These are phyloP conservation scores for Euphonia xanthogaster DNA, from an alignment of 2,797 vertebrate species.

Conservation along the genomic window DNA sequence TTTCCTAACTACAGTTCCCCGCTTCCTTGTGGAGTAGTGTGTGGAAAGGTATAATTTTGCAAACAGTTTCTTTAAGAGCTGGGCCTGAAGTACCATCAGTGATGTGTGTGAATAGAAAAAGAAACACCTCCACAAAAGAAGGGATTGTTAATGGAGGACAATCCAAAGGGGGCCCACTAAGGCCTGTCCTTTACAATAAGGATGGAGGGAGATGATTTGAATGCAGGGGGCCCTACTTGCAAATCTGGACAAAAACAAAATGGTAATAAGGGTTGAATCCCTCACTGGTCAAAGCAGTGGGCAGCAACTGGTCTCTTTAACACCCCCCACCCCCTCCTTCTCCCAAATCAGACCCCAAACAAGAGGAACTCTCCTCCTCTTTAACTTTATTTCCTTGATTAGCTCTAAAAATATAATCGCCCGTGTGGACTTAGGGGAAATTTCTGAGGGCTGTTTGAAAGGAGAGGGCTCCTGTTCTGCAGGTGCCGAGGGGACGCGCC, in stretches of 20 bases:
- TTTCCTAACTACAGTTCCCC: slow-evolving; percentile 67
- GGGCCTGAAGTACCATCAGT: slow-evolving; percentile 84
- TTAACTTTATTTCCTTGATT: slow-evolving; percentile 71
- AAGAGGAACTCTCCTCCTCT: slow-evolving; percentile 65
- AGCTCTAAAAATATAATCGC: slow-evolving; percentile 49
- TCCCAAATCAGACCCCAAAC: slow-evolving; percentile 54
- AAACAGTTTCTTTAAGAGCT: slow-evolving; percentile 88
- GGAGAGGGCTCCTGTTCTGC: slow-evolving; percentile 4
- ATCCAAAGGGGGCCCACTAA: slow-evolving; percentile 81
- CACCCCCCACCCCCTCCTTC: slow-evolving; percentile 36
- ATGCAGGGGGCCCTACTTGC: slow-evolving; percentile 84
- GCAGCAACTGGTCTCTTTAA: slow-evolving; percentile 66
- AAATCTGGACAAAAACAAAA: slow-evolving; percentile 82
- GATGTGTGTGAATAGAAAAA: slow-evolving; percentile 84
- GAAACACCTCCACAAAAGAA: slow-evolving; percentile 87
- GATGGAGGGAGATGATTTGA: slow-evolving; percentile 85
- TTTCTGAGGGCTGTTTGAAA: slow-evolving; percentile 11
- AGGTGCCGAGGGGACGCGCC: slow-evolving; percentile 7
- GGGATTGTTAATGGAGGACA: slow-evolving; percentile 76
- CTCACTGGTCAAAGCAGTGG: slow-evolving; percentile 72
- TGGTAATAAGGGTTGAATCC: slow-evolving; percentile 82
- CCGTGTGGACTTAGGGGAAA: background rate
- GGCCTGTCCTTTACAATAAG: slow-evolving; percentile 87
- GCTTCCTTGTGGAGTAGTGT: slow-evolving; percentile 79
- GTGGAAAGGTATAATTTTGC: slow-evolving; percentile 90